phyloP scores from a whole-genome alignment of 2,797 vertebrate genomes.

The Mastacembelus armatus region DNA sequence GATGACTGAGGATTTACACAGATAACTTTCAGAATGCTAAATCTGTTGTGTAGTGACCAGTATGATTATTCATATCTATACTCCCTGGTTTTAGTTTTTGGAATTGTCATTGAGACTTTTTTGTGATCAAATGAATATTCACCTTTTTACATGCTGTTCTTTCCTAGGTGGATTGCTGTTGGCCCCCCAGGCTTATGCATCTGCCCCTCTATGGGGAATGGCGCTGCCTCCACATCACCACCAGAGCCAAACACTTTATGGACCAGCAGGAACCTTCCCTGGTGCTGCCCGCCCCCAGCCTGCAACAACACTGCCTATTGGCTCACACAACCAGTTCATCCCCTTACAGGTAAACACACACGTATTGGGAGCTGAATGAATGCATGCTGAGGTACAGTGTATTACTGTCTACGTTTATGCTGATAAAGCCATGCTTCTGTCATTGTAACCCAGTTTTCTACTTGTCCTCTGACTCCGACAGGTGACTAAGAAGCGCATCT shows the following conservation, averaged over 20 bases:
- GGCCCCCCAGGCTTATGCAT: constrained; percentile 86
- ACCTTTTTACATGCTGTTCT: too few relatives aligned
- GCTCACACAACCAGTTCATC: constrained; percentile 95
- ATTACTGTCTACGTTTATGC: not conserved
- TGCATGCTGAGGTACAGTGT: not conserved
- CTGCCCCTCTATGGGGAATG: constrained; percentile 87
- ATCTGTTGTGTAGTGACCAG: too few relatives aligned
- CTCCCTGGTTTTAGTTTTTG: too few relatives aligned
- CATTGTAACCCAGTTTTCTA: not conserved
- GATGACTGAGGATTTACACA: too few relatives aligned
- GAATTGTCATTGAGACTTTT: too few relatives aligned
- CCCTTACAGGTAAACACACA: constrained; percentile 90
- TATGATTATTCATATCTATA: too few relatives aligned
- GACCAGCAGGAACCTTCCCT: constrained; percentile 82
- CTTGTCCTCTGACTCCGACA: constrained; percentile 61
- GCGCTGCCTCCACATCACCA: constrained; percentile 80
- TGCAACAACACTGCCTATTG: constrained; percentile 79
- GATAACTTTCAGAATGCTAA: too few relatives aligned
- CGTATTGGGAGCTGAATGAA: not conserved
- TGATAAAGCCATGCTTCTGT: not conserved
- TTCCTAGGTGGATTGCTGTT: constrained; percentile 83
- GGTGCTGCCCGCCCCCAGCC: constrained; percentile 78
- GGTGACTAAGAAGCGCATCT: constrained; percentile 97
- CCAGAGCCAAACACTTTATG: constrained; percentile 86
- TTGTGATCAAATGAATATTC: too few relatives aligned